phyloP scores from a whole-genome alignment of 92 coral and sea anemone species.

The Umimayanthus kanabou region DNA sequence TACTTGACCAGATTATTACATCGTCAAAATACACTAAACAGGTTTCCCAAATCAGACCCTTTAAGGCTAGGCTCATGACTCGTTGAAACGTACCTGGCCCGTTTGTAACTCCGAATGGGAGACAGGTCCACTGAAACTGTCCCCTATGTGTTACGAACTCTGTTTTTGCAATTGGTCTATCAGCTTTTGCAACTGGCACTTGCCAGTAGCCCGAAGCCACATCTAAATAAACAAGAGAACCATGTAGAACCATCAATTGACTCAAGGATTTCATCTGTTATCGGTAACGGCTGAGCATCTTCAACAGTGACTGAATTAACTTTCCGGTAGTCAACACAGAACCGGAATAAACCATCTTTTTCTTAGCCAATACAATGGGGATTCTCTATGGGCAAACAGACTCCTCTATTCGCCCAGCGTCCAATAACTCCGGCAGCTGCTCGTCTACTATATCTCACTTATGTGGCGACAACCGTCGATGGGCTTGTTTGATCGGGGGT shows the following conservation, averaged over 20 bases:
- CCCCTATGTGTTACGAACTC: slow-evolving; percentile 60
- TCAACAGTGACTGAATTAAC: slow-evolving; percentile 42
- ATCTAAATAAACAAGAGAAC: slow-evolving; percentile 32
- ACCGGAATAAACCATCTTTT: slow-evolving; percentile 44
- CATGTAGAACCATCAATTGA: slow-evolving; percentile 10
- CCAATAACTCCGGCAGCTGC: too few species aligned
- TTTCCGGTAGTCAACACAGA: slow-evolving; percentile 35
- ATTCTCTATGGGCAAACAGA: slow-evolving; percentile 47
- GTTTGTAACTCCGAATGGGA: slow-evolving; percentile 53
- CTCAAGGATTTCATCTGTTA: slow-evolving; percentile 1
- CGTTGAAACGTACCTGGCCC: slow-evolving; percentile 45
- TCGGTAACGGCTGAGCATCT: slow-evolving; percentile 35
- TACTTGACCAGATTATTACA: slow-evolving; percentile 40
- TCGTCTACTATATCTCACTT: too few species aligned
- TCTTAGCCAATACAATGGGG: slow-evolving; percentile 49
- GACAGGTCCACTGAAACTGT: slow-evolving; percentile 53
- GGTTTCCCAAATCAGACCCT: slow-evolving; percentile 32
- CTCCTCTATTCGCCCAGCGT: slow-evolving; percentile 21
- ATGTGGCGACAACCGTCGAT: too few species aligned
- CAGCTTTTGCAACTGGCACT: slow-evolving; percentile 34
- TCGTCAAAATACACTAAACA: slow-evolving; percentile 57
- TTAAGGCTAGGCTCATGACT: slow-evolving; percentile 42
- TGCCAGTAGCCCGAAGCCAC: slow-evolving; percentile 52
- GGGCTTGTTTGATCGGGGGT: too few species aligned
- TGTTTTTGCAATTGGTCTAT: slow-evolving; percentile 56